These are phyloP conservation scores for Eptatretus burgeri DNA, from an alignment of 2,113 vertebrate genomes.

Conservation along the genomic window DNA sequence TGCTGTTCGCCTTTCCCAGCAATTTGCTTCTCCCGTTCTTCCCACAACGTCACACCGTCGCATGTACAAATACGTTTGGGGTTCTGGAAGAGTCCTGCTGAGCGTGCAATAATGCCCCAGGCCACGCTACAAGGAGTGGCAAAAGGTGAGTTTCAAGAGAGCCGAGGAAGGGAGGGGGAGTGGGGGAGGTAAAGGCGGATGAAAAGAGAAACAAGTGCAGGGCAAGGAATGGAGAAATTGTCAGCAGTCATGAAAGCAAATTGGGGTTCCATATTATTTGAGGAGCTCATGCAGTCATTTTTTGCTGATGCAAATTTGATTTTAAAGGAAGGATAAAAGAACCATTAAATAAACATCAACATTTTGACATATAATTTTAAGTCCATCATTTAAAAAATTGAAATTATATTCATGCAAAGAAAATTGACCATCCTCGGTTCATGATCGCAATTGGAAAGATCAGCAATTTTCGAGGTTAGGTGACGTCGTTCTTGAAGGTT, in stretches of 20 bases:
- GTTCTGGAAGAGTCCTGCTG: conserved; percentile 53
- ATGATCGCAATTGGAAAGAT: not conserved
- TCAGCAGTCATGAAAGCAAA: not conserved
- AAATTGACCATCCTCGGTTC: no score
- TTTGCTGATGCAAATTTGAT: no score
- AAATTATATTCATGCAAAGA: no score
- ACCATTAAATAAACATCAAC: no score
- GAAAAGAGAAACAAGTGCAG: not conserved
- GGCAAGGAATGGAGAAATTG: not conserved
- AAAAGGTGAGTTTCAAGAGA: not conserved
- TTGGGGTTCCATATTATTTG: no score
- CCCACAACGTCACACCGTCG: conserved; percentile 55
- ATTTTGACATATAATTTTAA: no score
- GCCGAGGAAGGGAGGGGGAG: no score
- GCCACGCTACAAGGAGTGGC: conserved; percentile 23
- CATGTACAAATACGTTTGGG: conserved; percentile 48
- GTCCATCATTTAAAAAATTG: no score
- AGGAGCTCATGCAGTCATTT: no score
- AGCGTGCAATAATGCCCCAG: conserved; percentile 56
- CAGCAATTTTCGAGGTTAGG: no score
- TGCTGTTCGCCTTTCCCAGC: conserved; percentile 23
- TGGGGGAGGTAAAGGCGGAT: not conserved
- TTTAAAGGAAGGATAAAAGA: no score
- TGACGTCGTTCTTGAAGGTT: no score
- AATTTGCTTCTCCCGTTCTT: conserved; percentile 31